Percentiles rank a stretch among this genome's conserved stretches.
Conservation (phyloP, 2,888 invertebrate genomes). For the Hololepta plana region DNA sequence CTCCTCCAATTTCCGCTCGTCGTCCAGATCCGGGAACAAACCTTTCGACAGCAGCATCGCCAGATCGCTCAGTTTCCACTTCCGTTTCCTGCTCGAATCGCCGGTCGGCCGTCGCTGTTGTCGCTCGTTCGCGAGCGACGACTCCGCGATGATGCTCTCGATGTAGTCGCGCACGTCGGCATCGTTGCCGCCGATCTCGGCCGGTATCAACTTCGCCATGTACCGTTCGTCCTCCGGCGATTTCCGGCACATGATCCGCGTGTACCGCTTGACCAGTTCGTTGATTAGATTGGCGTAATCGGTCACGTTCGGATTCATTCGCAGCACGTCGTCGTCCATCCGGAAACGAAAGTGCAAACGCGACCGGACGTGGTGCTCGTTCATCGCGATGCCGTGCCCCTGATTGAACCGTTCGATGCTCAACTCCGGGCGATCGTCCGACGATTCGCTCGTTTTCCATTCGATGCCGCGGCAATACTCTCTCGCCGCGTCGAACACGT, state of each 20-base stretch:
- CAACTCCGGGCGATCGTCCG: too few species aligned
- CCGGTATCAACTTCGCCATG: too few species aligned
- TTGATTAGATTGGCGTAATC: slow-evolving; percentile 28
- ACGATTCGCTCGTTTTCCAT: too few species aligned
- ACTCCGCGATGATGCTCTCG: too few species aligned
- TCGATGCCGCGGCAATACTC: slow-evolving; percentile 11
- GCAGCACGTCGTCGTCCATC: neutral
- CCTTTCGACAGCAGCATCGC: slow-evolving; percentile 13
- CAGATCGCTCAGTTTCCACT: slow-evolving; percentile 7
- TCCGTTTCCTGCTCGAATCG: slow-evolving; percentile 2
- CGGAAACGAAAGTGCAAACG: neutral
- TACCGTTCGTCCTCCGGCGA: too few species aligned
- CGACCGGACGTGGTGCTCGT: slow-evolving; percentile 27
- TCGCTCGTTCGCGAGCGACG: too few species aligned
- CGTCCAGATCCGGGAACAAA: slow-evolving; percentile 15
- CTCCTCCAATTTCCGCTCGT: slow-evolving; percentile 14
- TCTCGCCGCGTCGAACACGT: slow-evolving; percentile 25
- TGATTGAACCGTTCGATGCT: slow-evolving; percentile 15
- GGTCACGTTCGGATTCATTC: slow-evolving; percentile 29
- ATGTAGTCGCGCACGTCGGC: too few species aligned
- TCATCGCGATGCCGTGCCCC: slow-evolving; percentile 30
- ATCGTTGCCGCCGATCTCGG: too few species aligned
- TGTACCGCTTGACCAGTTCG: slow-evolving; percentile 24
- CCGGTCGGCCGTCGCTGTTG: slow-evolving; percentile 8
- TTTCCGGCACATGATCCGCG: slow-evolving; percentile 20